Evolutionary conservation across 1,140 invertebrate species (phyloP), one percentile per base, ranked within the genome.

Genomic region (Dendrolimus punctatus): DNA sequence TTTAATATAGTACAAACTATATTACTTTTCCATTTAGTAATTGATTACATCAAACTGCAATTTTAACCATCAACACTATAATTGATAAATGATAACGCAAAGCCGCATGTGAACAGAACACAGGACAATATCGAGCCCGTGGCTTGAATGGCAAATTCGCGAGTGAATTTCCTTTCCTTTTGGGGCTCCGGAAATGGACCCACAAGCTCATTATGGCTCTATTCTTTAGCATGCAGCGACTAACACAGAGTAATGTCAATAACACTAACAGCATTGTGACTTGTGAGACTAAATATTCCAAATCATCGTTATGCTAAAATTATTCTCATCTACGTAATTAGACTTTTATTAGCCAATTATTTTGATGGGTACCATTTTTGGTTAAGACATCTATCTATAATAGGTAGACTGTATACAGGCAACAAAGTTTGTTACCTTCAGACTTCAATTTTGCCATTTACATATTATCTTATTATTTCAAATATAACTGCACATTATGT

Each of bases 91-190:
- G 50, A 58, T 50, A 51, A 40, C 6, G 2, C n/a, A 55, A 55
- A 40, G 48, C 51, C 39, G 51, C 57, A 58, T 72, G 68, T 71
- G 67, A 75, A 72, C 60, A 57, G 54, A 47, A 44, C 48, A 50
- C 49, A 53, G 55, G 55, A 60, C 63, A 66, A 71, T 71, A 68
- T 73, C 44, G 42, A 40, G 47, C 46, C 46, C 69, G 76, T 71
- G 75, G 59, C 49, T 49, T 54, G 79, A 79, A 81, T 84, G 50
- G 53, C 65, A 69, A 79, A 73, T 70, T 65, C 51, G 60, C 66
- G 55, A 67, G 73, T 73, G 74, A 76, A 80, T 81, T 81, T 84
- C 78, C 76, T 75, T 78, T 78, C 80, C 80, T 76, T 80, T 78
- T 61, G 67, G 75, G 69, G 72, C 67, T 71, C 57, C 77, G 80